A percentile compares a stretch with the other conserved stretches of the same genome.
phyloP scores from a whole-genome alignment of 1,140 invertebrate genomes.

The Trichonephila inaurata region DNA sequence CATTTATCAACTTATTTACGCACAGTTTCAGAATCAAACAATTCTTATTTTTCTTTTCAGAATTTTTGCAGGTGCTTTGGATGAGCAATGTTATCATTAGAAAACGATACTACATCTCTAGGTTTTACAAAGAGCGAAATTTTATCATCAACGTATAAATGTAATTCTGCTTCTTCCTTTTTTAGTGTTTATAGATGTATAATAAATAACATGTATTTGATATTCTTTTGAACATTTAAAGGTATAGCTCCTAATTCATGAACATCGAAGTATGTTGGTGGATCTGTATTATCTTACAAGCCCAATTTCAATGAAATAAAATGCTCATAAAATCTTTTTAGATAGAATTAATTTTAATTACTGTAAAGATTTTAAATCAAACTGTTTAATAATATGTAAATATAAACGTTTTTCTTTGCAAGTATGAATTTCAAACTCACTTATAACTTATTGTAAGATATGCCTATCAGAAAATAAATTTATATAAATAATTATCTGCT shows the following conservation, averaged over 20 bases:
- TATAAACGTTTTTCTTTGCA: background rate
- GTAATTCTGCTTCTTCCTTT: background rate
- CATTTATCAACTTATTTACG: background rate
- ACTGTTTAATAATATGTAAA: background rate
- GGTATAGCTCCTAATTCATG: background rate
- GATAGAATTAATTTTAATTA: background rate
- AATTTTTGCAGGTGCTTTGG: background rate
- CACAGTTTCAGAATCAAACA: background rate
- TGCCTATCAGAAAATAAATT: background rate
- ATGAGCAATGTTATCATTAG: background rate
- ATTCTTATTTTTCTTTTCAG: background rate
- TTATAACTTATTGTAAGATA: background rate
- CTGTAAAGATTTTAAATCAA: background rate
- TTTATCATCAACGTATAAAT: too few relatives aligned
- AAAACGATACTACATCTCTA: background rate
- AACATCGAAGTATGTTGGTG: background rate
- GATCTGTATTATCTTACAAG: background rate
- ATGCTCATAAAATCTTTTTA: background rate
- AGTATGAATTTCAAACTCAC: background rate
- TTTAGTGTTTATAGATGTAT: background rate
- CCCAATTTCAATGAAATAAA: background rate
- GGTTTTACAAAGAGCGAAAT: too few relatives aligned
- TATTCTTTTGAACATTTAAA: background rate
- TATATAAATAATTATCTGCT: too few relatives aligned
- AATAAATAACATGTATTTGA: background rate